Base-by-base conservation (phyloP, 2,113 vertebrate genomes). In the Bagarius yarrelli region DNA sequence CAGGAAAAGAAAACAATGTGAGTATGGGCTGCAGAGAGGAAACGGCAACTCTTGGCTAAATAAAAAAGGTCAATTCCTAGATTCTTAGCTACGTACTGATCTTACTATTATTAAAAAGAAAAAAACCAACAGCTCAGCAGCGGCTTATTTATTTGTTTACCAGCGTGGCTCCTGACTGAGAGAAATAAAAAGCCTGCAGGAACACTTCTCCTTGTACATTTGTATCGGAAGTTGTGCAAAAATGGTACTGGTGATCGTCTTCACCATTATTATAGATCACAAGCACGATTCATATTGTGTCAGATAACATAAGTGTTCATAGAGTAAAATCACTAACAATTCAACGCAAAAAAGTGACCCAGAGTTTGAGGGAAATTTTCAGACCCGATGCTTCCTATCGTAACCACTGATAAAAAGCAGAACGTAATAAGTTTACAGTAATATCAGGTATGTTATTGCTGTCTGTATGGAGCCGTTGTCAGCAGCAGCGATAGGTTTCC, bases 1-100 rank as follows among this genome's bases (percentile, higher is more conserved):
- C 13, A 63, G 83, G 72, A 76, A 80, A 73, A 50, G 32, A 30
- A 61, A 70, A 79, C 32, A 40, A 78, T 40, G 66, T 3, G 16
- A 16, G 44, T 44, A 36, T 63, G 30, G 14, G 30, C n/a, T 47
- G 23, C 14, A n/a, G 23, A 59, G n/a, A 12, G 23, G 14, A 59
- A n/a, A n/a, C n/a, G n/a, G n/a, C n/a, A n/a, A n/a, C n/a, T n/a
- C n/a, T n/a, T n/a, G n/a, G n/a, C n/a, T n/a, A n/a, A 66, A 57
- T n/a, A 67, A 53, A 66, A 76, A 56, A 15, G n/a, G 5, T 50
- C 36, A 57, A 67, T 40, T 27, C 63, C 36, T 52, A 40, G 27
- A 34, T n/a, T 55, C 25, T 66, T 60, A 53, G 27, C 76, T 53
- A 53, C 6, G 23, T 30, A 55, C 25, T 21, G 13, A 34, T 57